Evolutionary conservation across 2,113 vertebrate genomes (phyloP), one percentile per base, ranked within the genome.

Genomic region (Nesospiza acunhae): DNA sequence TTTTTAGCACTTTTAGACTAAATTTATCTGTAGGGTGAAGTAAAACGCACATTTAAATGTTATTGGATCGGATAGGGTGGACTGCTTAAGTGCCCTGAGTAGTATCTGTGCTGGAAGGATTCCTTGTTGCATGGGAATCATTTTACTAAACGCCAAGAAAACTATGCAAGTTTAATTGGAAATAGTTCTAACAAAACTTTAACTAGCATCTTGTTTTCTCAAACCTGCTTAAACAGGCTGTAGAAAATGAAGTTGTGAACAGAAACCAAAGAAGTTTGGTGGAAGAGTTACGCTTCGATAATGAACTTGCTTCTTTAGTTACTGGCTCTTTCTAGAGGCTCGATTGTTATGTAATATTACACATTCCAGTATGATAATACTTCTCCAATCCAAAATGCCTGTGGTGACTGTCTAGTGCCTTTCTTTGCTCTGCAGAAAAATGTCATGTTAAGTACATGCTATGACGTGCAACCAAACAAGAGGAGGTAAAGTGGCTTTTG

Each of bases 401-500:
- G 35, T 35, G 50, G 85, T 84, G 72, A 72, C 76, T 47, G 21
- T 47, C 50, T 37, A 39, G 52, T 28, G 24, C 14, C 92, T 89
- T 66, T 96, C 92, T 89, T 66, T 96, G 64, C 58, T 39, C 31
- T 49, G 47, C 33, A 84, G 68, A 96, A 97, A 93, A 91, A 95
- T 96, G 84, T 83, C 90, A 95, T 70, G 62, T 90, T 80, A 95
- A 91, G 77, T 41, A 94, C 95, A 97, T 93, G 93, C 8, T 24
- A 95, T 96, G 97, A 98, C 96, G 10, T 97, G 96, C 84, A 94
- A 96, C 95, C 91, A 95, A 93, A 90, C 62, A 91, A 90, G 97
- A 97, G 96, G 96, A 95, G 97, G 95, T 90, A 96, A 97, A 98
- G 95, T 66, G 5, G 75, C 96, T 97, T 98, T 98, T 98, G 98